Percentiles rank a stretch among this genome's conserved stretches.
phyloP scores from a whole-genome alignment of 2,113 vertebrate species.

The Esox niger region DNA sequence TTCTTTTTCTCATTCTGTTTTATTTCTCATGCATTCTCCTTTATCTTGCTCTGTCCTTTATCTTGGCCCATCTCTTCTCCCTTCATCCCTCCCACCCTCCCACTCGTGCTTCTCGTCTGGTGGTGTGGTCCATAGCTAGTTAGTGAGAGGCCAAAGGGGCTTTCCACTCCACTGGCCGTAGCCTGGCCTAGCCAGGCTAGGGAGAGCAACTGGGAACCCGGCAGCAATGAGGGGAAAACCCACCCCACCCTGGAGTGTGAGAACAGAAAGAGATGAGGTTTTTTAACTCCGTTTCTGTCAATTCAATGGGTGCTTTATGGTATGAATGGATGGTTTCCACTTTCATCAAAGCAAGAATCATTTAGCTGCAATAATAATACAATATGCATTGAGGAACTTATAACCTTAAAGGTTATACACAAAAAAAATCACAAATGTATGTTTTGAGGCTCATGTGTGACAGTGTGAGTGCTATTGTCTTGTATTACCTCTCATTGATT shows the following conservation, averaged over 20 bases:
- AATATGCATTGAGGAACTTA: no score
- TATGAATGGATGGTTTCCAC: no score
- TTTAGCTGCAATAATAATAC: no score
- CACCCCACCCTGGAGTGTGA: slow-evolving; percentile 4
- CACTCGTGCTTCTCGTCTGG: not conserved
- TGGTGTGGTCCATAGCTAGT: slow-evolving; percentile 3
- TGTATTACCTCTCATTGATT: no score
- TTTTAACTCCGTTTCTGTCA: slow-evolving; percentile 1
- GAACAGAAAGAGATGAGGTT: not conserved
- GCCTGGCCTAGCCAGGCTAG: not conserved
- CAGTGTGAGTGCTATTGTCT: no score
- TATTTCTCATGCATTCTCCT: not conserved
- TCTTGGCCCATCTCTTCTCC: slow-evolving; percentile 1
- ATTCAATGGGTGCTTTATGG: no score
- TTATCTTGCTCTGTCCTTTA: not conserved
- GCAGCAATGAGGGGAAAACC: not conserved
- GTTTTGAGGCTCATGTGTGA: no score
- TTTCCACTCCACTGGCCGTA: not conserved
- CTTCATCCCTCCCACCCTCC: no score
- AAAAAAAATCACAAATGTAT: no score
- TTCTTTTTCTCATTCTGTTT: not conserved
- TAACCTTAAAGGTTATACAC: no score
- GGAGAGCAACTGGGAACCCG: slow-evolving; percentile 1
- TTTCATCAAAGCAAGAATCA: no score
- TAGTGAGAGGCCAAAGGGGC: slow-evolving; percentile 3